A percentile compares a stretch with the other conserved stretches of the same genome.
These are phyloP conservation scores for Sapayoa aenigma DNA, from an alignment of 2,113 vertebrate species.

Conservation along the genomic window DNA sequence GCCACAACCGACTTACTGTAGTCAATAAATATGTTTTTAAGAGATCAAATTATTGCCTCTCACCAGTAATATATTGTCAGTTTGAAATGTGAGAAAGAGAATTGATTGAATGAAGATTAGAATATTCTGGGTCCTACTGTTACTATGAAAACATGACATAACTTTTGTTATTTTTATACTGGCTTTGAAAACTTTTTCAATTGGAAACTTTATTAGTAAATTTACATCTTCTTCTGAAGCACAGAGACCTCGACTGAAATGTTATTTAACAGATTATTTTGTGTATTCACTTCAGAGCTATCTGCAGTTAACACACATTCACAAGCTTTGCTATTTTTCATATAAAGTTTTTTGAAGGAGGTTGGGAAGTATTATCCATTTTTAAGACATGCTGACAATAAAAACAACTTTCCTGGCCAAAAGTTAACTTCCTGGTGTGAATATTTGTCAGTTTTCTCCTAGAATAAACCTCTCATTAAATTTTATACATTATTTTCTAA, in stretches of 20 bases:
- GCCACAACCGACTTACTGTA: background rate
- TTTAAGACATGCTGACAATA: background rate
- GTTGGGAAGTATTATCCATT: background rate
- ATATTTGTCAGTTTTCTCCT: background rate
- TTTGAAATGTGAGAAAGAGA: background rate
- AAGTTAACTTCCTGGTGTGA: background rate
- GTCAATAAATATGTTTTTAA: background rate
- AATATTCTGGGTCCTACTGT: background rate
- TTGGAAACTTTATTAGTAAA: background rate
- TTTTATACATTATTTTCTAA: background rate
- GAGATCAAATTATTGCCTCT: background rate
- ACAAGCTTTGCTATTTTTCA: background rate
- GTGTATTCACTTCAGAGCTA: background rate
- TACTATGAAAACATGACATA: background rate
- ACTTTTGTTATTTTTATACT: background rate
- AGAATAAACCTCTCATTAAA: background rate
- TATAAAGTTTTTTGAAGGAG: background rate
- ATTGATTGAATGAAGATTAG: background rate
- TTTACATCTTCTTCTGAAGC: background rate
- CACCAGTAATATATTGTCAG: background rate
- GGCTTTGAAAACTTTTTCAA: background rate
- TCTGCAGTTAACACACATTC: background rate
- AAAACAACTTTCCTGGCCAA: background rate
- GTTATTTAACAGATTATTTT: background rate
- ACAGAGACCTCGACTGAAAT: background rate